These are phyloP conservation scores for Triplophysa bombifrons DNA, from an alignment of 2,797 vertebrate species.

Conservation along the genomic window DNA sequence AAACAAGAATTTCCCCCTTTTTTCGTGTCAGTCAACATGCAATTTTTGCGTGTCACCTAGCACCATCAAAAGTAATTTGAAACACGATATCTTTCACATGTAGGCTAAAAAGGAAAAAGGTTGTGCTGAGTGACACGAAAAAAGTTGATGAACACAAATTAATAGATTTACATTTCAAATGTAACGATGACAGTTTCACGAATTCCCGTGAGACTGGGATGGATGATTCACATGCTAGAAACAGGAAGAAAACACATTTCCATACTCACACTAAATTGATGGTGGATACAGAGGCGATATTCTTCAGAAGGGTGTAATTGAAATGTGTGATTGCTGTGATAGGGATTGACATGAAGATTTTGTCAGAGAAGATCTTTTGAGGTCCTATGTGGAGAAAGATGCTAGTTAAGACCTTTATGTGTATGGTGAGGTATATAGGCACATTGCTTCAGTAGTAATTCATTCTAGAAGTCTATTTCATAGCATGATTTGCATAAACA, in stretches of 20 bases:
- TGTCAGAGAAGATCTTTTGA: not conserved
- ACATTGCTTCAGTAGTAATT: not conserved
- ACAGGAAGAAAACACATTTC: not conserved
- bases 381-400: not conserved
- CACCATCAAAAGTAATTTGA: too few species aligned
- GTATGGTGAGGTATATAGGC: not conserved
- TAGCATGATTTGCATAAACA: not conserved
- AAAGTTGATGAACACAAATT: too few species aligned
- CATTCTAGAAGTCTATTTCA: not conserved
- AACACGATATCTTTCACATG: too few species aligned
- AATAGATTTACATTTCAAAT: too few species aligned
- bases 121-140: too few species aligned
- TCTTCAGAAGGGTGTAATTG: not conserved
- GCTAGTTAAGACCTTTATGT: not conserved
- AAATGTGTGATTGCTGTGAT: slow-evolving; percentile 16
- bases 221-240: slow-evolving; percentile 1
- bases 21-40: too few species aligned
- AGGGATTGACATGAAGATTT: not conserved
- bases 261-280: slow-evolving; percentile 19
- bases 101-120: too few species aligned
- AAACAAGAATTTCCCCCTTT: too few species aligned
- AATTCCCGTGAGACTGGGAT: too few species aligned
- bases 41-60: too few species aligned
- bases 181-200: too few species aligned
- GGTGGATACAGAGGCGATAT: slow-evolving; percentile 1